Evolutionary conservation across 2,888 invertebrate genomes (phyloP).

Genomic region (Tortrix viridana): DNA sequence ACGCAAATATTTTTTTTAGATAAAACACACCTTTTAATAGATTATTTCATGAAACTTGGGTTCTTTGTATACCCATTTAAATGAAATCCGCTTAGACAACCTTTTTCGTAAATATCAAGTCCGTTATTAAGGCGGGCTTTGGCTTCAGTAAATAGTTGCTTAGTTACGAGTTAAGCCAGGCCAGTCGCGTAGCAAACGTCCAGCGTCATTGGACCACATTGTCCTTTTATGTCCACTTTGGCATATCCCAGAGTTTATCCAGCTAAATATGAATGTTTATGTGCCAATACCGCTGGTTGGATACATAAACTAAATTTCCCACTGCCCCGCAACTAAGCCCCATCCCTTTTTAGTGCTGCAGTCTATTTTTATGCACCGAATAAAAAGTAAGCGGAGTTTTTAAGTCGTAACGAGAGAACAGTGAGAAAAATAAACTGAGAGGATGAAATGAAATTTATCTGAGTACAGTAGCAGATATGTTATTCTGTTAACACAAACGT

Average conservation of each 20-base stretch:
- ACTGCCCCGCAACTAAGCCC: slow-evolving; percentile 60
- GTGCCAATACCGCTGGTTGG: slow-evolving; percentile 61
- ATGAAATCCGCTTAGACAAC: no score
- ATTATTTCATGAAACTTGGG: no score
- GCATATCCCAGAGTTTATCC: slow-evolving; percentile 20
- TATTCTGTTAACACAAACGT: no score
- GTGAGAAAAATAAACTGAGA: background rate
- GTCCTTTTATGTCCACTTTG: slow-evolving; percentile 14
- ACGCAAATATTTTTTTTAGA: no score
- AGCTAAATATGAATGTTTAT: slow-evolving; percentile 68
- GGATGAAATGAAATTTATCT: background rate
- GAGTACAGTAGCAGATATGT: no score
- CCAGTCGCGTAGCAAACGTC: background rate
- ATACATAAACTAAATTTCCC: slow-evolving; percentile 65
- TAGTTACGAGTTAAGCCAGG: background rate
- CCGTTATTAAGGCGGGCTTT: no score
- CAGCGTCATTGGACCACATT: background rate
- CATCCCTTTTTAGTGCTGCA: slow-evolving; percentile 54
- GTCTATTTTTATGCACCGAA: slow-evolving; percentile 42
- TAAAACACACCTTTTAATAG: no score
- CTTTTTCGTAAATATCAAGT: no score
- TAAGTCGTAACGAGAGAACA: slow-evolving; percentile 20
- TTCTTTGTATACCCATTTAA: no score
- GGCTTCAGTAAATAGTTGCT: background rate
- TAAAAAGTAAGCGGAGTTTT: slow-evolving; percentile 27